phyloP scores from a whole-genome alignment of 2,113 vertebrate species.

The Polypterus senegalus region DNA sequence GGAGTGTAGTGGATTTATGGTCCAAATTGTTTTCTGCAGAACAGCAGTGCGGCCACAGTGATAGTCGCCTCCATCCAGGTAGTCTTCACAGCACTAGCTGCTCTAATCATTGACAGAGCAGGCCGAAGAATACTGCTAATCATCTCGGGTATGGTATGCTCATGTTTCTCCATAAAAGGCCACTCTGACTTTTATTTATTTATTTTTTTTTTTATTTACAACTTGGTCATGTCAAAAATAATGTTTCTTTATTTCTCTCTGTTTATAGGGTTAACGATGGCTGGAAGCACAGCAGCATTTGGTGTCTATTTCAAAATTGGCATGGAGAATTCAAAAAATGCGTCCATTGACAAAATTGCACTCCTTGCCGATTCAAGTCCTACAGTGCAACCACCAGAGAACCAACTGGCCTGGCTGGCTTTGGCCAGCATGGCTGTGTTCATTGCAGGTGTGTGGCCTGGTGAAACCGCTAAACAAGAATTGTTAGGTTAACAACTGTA shows the following conservation, averaged over 20 bases:
- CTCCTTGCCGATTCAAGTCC: slow-evolving; percentile 1
- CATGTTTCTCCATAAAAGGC: slow-evolving; percentile 2
- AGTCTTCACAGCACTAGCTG: slow-evolving; percentile 66
- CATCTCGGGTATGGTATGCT: slow-evolving; percentile 55
- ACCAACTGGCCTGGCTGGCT: slow-evolving; percentile 65
- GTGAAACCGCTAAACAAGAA: background rate
- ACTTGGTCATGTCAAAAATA: background rate
- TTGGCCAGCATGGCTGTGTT: slow-evolving; percentile 73
- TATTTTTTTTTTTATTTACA: background rate
- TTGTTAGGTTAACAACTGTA: background rate
- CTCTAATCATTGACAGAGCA: slow-evolving; percentile 71
- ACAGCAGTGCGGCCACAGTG: slow-evolving; percentile 67
- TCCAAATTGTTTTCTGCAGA: slow-evolving; percentile 35
- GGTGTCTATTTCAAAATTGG: slow-evolving; percentile 73
- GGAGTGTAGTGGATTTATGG: no score
- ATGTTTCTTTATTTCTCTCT: background rate
- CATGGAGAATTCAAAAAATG: slow-evolving; percentile 25
- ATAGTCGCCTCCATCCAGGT: slow-evolving; percentile 71
- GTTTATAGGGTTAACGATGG: slow-evolving; percentile 64
- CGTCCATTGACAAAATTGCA: slow-evolving; percentile 18
- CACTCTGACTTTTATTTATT: background rate
- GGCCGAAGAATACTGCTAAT: slow-evolving; percentile 73
- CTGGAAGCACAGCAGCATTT: slow-evolving; percentile 59
- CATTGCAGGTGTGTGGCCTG: slow-evolving; percentile 58
- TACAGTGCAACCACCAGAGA: slow-evolving; percentile 5